Evolutionary conservation across 2,888 invertebrate genomes (phyloP).

Genomic region (Seira sanloemensis): DNA sequence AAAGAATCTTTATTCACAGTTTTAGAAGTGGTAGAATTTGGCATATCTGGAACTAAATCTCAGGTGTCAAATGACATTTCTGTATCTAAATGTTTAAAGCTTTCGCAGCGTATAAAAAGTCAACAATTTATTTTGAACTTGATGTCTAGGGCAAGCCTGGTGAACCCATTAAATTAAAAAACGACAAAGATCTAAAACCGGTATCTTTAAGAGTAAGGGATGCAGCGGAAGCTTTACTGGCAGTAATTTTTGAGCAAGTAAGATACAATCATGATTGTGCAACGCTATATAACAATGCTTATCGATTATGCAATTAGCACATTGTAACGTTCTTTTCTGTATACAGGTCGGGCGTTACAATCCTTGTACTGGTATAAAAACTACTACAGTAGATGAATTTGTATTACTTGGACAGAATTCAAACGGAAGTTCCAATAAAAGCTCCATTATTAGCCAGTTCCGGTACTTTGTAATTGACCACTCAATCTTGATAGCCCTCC

Average conservation of each 20-base stretch:
- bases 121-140: too few relatives aligned
- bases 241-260: conserved; percentile 92
- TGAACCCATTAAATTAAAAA: conserved; percentile 93
- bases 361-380: conserved; percentile 60
- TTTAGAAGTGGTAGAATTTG: conserved; percentile 96
- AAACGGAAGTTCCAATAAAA: conserved; percentile 73
- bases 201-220: conserved; percentile 98
- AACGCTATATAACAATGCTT: neutral
- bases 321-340: too few relatives aligned
- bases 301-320: neutral
- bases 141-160: conserved; percentile 85
- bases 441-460: conserved; percentile 83
- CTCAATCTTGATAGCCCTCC: conserved; percentile 88
- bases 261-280: too few relatives aligned
- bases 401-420: conserved; percentile 64
- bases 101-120: too few relatives aligned
- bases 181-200: conserved; percentile 96
- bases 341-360: conserved; percentile 69
- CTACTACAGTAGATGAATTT: conserved; percentile 69
- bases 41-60: conserved; percentile 95
- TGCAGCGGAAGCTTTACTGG: conserved; percentile 95
- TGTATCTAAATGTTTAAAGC: too few relatives aligned
- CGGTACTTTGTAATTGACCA: conserved; percentile 95
- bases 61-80: too few relatives aligned
- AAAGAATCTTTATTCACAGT: conserved; percentile 94